These are phyloP conservation scores for Cephus pygmeus DNA, from an alignment of 2,888 invertebrate species.

Conservation along the genomic window DNA sequence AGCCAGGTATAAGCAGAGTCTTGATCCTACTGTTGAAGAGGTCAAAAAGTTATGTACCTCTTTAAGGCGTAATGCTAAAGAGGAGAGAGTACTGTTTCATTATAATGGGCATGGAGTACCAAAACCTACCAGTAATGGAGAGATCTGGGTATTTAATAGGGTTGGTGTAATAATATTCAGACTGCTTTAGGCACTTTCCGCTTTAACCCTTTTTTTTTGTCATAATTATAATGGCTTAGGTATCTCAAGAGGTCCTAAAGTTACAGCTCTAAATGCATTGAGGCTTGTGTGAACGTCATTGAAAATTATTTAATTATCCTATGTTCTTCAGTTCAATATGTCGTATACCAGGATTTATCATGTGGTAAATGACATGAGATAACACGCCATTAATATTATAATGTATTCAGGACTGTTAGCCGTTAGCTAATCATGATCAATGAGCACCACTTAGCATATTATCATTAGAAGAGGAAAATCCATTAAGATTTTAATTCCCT, in stretches of 20 bases:
- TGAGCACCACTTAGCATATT: not conserved
- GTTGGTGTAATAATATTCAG: slow-evolving; percentile 66
- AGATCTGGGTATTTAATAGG: slow-evolving; percentile 99
- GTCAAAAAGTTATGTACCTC: slow-evolving; percentile 97
- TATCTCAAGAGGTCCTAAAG: not conserved
- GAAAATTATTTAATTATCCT: not conserved
- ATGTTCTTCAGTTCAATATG: not conserved
- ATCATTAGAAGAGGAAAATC: not conserved
- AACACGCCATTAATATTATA: not conserved
- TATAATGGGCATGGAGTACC: slow-evolving; percentile 99
- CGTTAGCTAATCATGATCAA: not conserved
- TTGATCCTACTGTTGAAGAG: slow-evolving; percentile 98
- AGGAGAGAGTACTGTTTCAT: slow-evolving; percentile 97
- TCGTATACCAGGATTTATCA: not conserved
- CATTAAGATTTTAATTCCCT: not conserved
- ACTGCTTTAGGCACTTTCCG: slow-evolving; percentile 4
- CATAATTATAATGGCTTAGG: slow-evolving; percentile 5
- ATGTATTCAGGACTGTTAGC: not conserved
- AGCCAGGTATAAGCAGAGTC: slow-evolving; percentile 95
- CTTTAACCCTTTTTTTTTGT: slow-evolving; percentile 14
- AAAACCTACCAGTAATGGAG: slow-evolving; percentile 96
- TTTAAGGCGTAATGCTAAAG: slow-evolving; percentile 94
- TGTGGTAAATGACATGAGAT: not conserved
- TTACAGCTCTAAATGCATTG: not conserved
- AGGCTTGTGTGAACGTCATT: not conserved